Percentiles rank a stretch among this genome's conserved stretches.
Evolutionary conservation across 2,797 vertebrate species (phyloP).

Genomic region (Hafferia zeledoni): DNA sequence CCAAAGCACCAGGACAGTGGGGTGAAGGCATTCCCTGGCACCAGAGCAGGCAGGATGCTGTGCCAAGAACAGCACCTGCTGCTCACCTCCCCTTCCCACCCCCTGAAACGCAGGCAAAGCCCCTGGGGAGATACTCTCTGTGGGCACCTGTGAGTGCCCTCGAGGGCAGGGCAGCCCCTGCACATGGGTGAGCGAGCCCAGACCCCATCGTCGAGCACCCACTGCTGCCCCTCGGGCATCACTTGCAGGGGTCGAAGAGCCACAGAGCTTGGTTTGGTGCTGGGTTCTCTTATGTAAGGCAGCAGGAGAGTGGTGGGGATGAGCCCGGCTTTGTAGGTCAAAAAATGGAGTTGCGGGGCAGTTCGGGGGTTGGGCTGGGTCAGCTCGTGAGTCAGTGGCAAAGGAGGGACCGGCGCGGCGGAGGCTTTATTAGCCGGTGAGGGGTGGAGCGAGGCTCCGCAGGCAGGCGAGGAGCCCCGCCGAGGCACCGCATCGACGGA

Average conservation of each 20-base stretch:
- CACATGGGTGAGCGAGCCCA: fast-evolving
- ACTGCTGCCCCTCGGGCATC: neutral
- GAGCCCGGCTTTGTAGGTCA: slow-evolving; percentile 26
- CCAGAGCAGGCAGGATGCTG: fast-evolving
- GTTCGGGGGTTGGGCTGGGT: slow-evolving; percentile 24
- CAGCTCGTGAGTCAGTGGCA: slow-evolving; percentile 54
- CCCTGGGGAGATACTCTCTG: neutral
- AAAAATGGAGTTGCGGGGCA: slow-evolving; percentile 15
- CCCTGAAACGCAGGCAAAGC: fast-evolving
- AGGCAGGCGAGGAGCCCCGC: slow-evolving; percentile 20
- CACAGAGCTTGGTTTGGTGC: neutral
- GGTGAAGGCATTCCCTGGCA: neutral
- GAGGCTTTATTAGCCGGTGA: slow-evolving; percentile 52
- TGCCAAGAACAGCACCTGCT: neutral
- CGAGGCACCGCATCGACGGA: neutral
- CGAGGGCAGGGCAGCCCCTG: neutral
- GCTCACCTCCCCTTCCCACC: neutral
- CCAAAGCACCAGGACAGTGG: neutral
- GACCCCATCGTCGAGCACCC: fast-evolving
- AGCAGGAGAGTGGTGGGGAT: neutral
- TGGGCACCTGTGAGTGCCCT: neutral
- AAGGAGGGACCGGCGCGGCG: slow-evolving; percentile 36
- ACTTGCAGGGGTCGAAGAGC: fast-evolving
- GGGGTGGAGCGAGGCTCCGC: slow-evolving; percentile 57
- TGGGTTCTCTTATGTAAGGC: neutral